Conservation (phyloP, 2,888 invertebrate species). For the Temnothorax unifasciatus region DNA sequence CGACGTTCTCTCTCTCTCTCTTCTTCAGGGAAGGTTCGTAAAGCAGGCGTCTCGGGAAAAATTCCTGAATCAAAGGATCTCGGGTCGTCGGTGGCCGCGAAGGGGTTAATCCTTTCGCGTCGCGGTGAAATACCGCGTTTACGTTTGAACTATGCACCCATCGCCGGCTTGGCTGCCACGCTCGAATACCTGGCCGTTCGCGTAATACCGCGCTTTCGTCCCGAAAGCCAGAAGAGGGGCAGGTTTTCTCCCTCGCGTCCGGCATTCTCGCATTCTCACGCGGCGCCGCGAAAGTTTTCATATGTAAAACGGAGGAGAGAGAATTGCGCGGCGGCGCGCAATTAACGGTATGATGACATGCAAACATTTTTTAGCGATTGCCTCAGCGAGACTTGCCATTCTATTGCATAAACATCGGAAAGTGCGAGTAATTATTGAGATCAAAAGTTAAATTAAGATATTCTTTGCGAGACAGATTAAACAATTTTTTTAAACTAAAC, state of each 20-base stretch:
- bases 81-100: constrained; percentile 35
- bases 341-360: constrained; percentile 64
- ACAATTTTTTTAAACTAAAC: background rate
- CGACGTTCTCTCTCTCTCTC: constrained; percentile 4
- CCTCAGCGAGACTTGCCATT: constrained; percentile 7
- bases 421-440: background rate
- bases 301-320: constrained; percentile 59
- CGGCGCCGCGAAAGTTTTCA: constrained; percentile 72
- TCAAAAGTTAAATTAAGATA: background rate
- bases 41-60: constrained; percentile 35
- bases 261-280: constrained; percentile 63
- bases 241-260: constrained; percentile 48
- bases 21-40: background rate
- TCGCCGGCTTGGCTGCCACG: background rate
- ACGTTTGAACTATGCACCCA: constrained; percentile 44
- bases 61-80: constrained; percentile 53
- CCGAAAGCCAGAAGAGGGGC: constrained; percentile 26
- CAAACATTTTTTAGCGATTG: constrained; percentile 51
- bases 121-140: constrained; percentile 53
- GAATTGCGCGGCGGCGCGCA: constrained; percentile 14
- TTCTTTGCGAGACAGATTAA: background rate
- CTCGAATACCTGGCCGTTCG: constrained; percentile 32
- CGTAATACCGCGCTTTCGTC: constrained; percentile 40
- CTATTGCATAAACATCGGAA: constrained; percentile 1
- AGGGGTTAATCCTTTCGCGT: constrained; percentile 48